A percentile compares a stretch with the other conserved stretches of the same genome.
Evolutionary conservation across 2,888 invertebrate genomes (phyloP).

Genomic region (Chaetoderma sp.): DNA sequence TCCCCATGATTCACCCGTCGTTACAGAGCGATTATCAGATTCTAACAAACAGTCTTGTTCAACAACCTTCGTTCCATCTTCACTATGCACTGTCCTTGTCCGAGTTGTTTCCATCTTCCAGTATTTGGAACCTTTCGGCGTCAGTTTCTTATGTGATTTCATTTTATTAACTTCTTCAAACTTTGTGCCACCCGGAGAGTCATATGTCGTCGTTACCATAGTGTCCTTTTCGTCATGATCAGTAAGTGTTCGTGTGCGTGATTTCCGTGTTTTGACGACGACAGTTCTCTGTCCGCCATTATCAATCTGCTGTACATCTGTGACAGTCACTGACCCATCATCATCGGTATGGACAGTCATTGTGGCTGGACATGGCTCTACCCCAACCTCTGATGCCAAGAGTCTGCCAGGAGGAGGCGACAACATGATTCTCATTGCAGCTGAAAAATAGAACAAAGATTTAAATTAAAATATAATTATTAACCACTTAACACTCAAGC

Average conservation of each 20-base stretch:
- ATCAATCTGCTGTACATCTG: conserved; percentile 42
- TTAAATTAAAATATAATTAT: no score
- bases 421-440: no score
- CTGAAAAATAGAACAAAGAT: no score
- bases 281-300: conserved; percentile 44
- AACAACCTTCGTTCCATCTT: conserved; percentile 46
- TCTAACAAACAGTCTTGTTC: conserved; percentile 50
- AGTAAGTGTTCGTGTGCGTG: conserved; percentile 48
- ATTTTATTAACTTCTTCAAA: conserved; percentile 51
- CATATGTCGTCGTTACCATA: conserved; percentile 46
- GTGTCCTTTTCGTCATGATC: conserved; percentile 52
- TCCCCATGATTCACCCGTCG: conserved; percentile 51
- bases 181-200: conserved; percentile 47
- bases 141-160: conserved; percentile 49
- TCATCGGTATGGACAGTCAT: conserved; percentile 49
- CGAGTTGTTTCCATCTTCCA: conserved; percentile 47
- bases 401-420: no score
- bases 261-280: conserved; percentile 48
- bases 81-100: conserved; percentile 35
- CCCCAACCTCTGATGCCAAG: no score
- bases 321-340: conserved; percentile 51
- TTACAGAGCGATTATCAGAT: conserved; percentile 50
- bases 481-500: no score
- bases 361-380: no score
- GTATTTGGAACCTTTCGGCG: conserved; percentile 55